Evolutionary conservation across 2,888 invertebrate genomes (phyloP), one percentile per base, ranked within the genome.

Genomic region (Mechanitis messenoides): DNA sequence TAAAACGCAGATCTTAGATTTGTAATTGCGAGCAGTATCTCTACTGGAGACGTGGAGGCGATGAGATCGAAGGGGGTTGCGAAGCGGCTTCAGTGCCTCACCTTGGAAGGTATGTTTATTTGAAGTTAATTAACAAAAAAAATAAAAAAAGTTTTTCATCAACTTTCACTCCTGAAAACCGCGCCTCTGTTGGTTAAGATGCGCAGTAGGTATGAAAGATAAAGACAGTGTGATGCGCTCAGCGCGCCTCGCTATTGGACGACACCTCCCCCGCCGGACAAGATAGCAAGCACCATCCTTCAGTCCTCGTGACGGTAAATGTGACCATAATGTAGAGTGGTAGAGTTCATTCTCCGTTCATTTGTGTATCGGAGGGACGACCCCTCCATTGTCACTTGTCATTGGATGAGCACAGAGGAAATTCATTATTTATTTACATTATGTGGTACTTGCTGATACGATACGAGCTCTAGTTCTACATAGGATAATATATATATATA

Each of bases 51-150:
- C 63, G 75, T 76, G 74, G 80, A 78, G 79, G 80, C 91, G 87
- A 94, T 94, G 94, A 92, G 94, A 91, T 93, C 92, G 72, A 94
- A 94, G 85, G 93, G 93, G 77, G 92, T 94, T 73, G 93, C 94
- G 74, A 92, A 93, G 85, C 92, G 92, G 83, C 91, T 93, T 71
- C 92, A 93, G 79, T 91, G 92, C 83, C 91, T 93, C 71, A 92
- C 93, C 79, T 91, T 93, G 82, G 93, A 92, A 92, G 93, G 94
- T 93, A 84, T 91, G 92, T 79, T 38, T 7, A 28, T 6, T 55
- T 59, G 46, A 45, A 45, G 55, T 58, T 35, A 54, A 62, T 47
- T 60, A 50, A 53, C n/a, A 31, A 42, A 3, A 11, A 4, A 31
- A 35, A 55, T 47, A 35, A 42, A 59, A 20, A 45, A 20, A 31